Percentiles rank a stretch among this genome's conserved stretches.
phyloP scores from a whole-genome alignment of 2,888 invertebrate species.

The Diabrotica balteata region DNA sequence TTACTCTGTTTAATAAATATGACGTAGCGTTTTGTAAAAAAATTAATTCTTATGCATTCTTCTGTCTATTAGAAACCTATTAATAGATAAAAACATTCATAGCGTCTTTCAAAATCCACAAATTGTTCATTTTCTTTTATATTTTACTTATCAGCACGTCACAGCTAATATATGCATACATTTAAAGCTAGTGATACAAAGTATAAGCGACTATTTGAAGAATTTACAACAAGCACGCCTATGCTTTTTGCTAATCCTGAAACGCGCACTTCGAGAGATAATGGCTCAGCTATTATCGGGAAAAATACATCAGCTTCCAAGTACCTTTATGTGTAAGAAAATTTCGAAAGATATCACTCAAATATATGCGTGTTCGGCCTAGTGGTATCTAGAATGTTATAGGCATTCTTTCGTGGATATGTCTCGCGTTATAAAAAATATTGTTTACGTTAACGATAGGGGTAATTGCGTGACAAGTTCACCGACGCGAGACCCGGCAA shows the following conservation, averaged over 20 bases:
- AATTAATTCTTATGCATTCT: too few species aligned
- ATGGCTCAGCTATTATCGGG: constrained; percentile 27
- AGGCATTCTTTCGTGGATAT: constrained; percentile 26
- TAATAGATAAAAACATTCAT: too few species aligned
- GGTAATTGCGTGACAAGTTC: neutral
- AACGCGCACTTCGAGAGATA: constrained; percentile 28
- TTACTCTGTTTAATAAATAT: too few species aligned
- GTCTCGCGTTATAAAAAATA: constrained; percentile 3
- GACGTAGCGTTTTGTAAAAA: too few species aligned
- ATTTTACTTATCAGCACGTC: too few species aligned
- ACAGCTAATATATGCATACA: too few species aligned
- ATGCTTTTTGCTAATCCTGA: constrained; percentile 24
- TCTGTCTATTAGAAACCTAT: too few species aligned
- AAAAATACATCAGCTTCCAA: constrained; percentile 36
- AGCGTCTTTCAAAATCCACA: too few species aligned
- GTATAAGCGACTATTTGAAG: too few species aligned
- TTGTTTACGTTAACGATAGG: constrained; percentile 1
- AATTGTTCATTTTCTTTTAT: too few species aligned
- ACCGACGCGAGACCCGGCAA: too few species aligned
- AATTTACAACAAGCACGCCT: constrained; percentile 1
- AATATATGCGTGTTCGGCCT: constrained; percentile 30
- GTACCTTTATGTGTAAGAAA: constrained; percentile 37
- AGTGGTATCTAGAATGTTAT: constrained; percentile 34
- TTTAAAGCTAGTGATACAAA: too few species aligned
- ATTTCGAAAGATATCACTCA: constrained; percentile 35